Conservation (phyloP, 2,113 vertebrate genomes). For the Scartelaos histophorus region DNA sequence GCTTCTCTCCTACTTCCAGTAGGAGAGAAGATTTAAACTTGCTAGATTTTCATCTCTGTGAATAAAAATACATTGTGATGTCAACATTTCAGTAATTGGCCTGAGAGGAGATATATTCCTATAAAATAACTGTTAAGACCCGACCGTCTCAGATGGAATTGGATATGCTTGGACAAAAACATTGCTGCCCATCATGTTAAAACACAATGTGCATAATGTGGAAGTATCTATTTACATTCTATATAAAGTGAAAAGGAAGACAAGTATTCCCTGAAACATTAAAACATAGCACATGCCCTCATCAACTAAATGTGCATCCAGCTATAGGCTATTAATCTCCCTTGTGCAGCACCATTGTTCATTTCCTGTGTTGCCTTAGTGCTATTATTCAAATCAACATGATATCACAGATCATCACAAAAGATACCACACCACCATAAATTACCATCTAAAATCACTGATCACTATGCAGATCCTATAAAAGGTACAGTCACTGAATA, state of each 20-base stretch:
- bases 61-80: not conserved
- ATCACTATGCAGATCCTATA: not conserved
- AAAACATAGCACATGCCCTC: not conserved
- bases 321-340: not conserved
- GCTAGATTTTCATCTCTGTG: not conserved
- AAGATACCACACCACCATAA: slow-evolving; percentile 3
- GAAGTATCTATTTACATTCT: not conserved
- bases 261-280: not conserved
- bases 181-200: not conserved
- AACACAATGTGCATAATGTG: not conserved
- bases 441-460: slow-evolving; percentile 8
- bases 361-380: slow-evolving; percentile 23
- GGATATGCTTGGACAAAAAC: not conserved
- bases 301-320: slow-evolving; percentile 4
- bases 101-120: not conserved
- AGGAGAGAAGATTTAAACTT: not conserved
- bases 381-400: slow-evolving; percentile 26
- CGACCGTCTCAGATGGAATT: not conserved
- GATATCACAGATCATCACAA: slow-evolving; percentile 6
- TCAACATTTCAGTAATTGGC: not conserved
- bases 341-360: not conserved
- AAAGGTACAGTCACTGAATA: not conserved
- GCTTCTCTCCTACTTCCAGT: not conserved
- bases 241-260: not conserved
- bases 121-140: not conserved